Evolutionary conservation across 2,797 vertebrate species (phyloP).

Genomic region (Sebastolobus altivelis): DNA sequence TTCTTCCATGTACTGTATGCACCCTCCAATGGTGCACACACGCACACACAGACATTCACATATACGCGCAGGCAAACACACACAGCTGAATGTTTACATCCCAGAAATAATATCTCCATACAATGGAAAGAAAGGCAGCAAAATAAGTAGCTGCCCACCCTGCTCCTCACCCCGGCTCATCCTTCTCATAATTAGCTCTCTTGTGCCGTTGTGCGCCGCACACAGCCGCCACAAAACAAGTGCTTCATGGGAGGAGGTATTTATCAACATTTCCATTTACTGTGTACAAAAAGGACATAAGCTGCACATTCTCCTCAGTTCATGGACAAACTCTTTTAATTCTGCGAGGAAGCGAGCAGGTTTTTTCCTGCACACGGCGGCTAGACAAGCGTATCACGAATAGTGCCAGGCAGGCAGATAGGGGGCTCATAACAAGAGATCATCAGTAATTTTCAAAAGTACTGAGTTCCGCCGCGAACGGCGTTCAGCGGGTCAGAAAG

Average conservation of each 20-base stretch:
- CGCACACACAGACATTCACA: neutral
- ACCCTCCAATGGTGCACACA: slow-evolving; percentile 20
- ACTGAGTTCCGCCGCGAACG: slow-evolving; percentile 81
- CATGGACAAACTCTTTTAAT: slow-evolving; percentile 84
- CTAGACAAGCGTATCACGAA: slow-evolving; percentile 81
- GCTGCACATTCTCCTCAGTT: slow-evolving; percentile 81
- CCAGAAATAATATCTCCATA: slow-evolving; percentile 78
- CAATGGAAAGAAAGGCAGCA: slow-evolving; percentile 83
- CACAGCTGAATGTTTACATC: slow-evolving; percentile 77
- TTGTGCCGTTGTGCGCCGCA: slow-evolving; percentile 81
- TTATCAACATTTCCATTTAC: slow-evolving; percentile 86
- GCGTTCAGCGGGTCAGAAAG: slow-evolving; percentile 88
- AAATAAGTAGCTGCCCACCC: slow-evolving; percentile 83
- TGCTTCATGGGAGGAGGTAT: slow-evolving; percentile 82
- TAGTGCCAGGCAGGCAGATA: slow-evolving; percentile 79
- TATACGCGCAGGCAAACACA: slow-evolving; percentile 3
- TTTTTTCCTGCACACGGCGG: slow-evolving; percentile 72
- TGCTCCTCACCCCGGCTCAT: slow-evolving; percentile 81
- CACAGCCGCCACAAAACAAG: slow-evolving; percentile 84
- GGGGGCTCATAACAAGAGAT: slow-evolving; percentile 85
- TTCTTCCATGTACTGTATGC: slow-evolving; percentile 56
- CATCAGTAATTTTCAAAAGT: slow-evolving; percentile 87
- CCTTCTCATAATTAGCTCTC: slow-evolving; percentile 87
- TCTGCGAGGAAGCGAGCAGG: slow-evolving; percentile 73
- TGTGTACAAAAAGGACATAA: slow-evolving; percentile 83